Evolutionary conservation across 2,113 vertebrate genomes (phyloP), one percentile per base, ranked within the genome.

Genomic region (Tachuris rubrigastra): DNA sequence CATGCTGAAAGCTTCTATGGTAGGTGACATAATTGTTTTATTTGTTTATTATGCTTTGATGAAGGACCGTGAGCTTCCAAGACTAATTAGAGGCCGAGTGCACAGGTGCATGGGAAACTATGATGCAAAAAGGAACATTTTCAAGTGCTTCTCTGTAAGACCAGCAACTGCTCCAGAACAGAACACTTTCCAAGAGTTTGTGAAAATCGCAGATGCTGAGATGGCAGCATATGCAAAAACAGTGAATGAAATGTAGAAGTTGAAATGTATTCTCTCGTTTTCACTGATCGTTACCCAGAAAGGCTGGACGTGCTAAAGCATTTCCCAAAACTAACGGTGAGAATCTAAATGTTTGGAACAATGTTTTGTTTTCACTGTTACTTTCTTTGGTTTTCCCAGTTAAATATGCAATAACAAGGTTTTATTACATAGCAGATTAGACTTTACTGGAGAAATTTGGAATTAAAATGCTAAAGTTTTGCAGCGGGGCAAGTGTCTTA

Each of bases 21-120:
- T 27, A 75, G 62, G 25, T 86, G 44, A 83, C 77, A 1, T 62
- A 35, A 79, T 75, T 73, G 72, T 80, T 72, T 39, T 2, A 16
- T 82, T 67, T 95, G 12, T 89, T 96, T 78, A 10, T 92, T 93
- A 5, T 81, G 55, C 79, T 97, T 93, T 47, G 47, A 89, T 95
- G 96, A 97, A 99, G 99, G 99, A 99, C 89, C 98, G 98, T 47
- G 97, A 98, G 44, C 98, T 99, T 76, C 99, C 99, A 80, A 98
- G 99, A 92, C 98, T 99, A 87, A 99, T 99, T 93, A 98, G 99
- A 95, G 99, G 99, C 62, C 98, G 98, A 96, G 97, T 99, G 85
- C 98, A 99, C 91, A 98, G 99, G 53, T 99, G 99, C 92, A 97
- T 99, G 95, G 99, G 99, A 42, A 99, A 98, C 97, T 99, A 99